Evolutionary conservation across 2,888 invertebrate species (phyloP).

Genomic region (Eupithecia subfuscata): DNA sequence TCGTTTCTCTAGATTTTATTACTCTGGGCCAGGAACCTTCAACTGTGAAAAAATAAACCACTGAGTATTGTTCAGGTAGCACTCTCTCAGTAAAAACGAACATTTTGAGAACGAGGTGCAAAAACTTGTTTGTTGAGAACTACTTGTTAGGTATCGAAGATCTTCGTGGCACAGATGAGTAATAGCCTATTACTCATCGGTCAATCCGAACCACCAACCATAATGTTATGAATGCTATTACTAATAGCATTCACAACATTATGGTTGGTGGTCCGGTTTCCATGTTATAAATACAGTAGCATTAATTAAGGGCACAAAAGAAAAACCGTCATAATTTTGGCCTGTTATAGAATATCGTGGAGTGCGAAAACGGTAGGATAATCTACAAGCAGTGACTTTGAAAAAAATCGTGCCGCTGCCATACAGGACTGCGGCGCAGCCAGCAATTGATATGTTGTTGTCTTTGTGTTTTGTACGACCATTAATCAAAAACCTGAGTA

Average conservation of each 20-base stretch:
- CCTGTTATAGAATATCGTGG: not conserved
- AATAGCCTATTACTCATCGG: no score
- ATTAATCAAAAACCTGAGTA: no score
- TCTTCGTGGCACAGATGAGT: not conserved
- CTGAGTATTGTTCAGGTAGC: conserved; percentile 5
- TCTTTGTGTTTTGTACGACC: no score
- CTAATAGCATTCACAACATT: no score
- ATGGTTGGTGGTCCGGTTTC: not conserved
- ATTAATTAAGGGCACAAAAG: not conserved
- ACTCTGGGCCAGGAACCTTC: not conserved
- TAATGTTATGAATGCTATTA: no score
- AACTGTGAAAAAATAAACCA: not conserved
- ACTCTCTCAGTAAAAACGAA: not conserved
- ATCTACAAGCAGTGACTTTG: not conserved
- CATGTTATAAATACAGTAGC: not conserved
- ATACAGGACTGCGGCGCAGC: no score
- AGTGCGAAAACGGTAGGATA: not conserved
- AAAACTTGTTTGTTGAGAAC: not conserved
- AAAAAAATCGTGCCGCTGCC: not conserved
- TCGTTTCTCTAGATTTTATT: not conserved
- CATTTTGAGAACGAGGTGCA: not conserved
- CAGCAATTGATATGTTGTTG: no score
- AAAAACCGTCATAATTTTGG: not conserved
- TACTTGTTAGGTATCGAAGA: not conserved
- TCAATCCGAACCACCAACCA: no score